A percentile compares a stretch with the other conserved stretches of the same genome.
These are phyloP conservation scores for Hipparchia semele DNA, from an alignment of 2,888 invertebrate genomes.

Conservation along the genomic window DNA sequence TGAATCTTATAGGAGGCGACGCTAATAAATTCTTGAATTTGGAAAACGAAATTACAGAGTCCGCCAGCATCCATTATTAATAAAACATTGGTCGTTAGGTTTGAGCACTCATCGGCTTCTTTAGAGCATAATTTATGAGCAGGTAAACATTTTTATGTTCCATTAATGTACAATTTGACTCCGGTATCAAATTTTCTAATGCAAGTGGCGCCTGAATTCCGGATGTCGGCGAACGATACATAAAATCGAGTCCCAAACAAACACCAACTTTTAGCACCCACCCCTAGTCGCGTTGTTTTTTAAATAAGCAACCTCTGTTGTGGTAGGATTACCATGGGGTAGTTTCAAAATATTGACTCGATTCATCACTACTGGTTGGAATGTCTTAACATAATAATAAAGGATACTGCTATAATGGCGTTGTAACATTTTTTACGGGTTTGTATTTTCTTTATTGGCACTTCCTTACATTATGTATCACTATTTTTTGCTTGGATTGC, in stretches of 20 bases:
- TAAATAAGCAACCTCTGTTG: constrained; percentile 71
- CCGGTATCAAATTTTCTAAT: constrained; percentile 77
- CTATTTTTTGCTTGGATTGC: neutral
- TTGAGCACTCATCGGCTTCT: constrained; percentile 76
- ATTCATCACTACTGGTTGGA: constrained; percentile 46
- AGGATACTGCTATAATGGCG: neutral
- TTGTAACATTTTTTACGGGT: neutral
- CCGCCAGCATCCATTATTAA: constrained; percentile 68
- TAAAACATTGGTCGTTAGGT: constrained; percentile 70
- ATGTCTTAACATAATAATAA: constrained; percentile 29
- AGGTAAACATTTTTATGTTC: constrained; percentile 78
- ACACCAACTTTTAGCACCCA: constrained; percentile 72
- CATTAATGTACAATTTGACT: constrained; percentile 74
- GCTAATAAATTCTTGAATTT: constrained; percentile 53
- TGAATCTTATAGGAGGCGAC: constrained; percentile 50
- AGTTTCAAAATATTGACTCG: constrained; percentile 65
- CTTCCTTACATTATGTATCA: neutral
- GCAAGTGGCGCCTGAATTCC: constrained; percentile 75
- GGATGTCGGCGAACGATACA: constrained; percentile 65
- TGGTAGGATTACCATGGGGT: constrained; percentile 63
- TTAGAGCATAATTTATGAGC: constrained; percentile 76
- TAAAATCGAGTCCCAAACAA: constrained; percentile 76
- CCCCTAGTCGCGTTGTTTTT: constrained; percentile 65
- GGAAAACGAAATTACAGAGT: constrained; percentile 57
- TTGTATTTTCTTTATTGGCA: too few relatives aligned